These are phyloP conservation scores for Grapholita molesta DNA, from an alignment of 1,140 invertebrate species.

Conservation along the genomic window DNA sequence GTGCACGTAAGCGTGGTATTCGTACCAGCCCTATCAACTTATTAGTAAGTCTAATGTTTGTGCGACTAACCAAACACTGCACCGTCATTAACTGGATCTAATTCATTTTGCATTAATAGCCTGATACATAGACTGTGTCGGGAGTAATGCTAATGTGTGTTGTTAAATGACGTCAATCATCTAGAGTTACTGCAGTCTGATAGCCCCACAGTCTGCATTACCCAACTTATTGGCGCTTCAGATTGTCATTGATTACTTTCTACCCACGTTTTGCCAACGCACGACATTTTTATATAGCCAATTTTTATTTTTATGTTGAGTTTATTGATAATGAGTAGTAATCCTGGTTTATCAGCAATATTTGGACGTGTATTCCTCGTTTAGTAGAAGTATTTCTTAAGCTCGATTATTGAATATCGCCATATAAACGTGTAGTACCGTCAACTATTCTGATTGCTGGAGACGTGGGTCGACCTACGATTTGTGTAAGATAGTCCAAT, in stretches of 20 bases:
- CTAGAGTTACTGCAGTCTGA: constrained; percentile 52
- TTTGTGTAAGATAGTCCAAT: too few species aligned
- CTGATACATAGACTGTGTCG: neutral
- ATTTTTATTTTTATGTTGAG: neutral
- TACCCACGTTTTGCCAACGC: constrained; percentile 26
- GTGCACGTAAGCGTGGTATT: neutral
- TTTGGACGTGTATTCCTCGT: too few species aligned
- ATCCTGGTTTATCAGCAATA: too few species aligned
- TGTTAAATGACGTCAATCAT: constrained; percentile 41
- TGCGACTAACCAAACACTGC: constrained; percentile 3
- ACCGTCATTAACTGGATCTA: constrained; percentile 9
- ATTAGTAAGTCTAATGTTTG: constrained; percentile 17
- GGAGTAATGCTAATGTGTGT: constrained; percentile 35
- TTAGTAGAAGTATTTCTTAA: too few species aligned
- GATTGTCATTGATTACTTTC: constrained; percentile 46
- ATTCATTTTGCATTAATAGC: constrained; percentile 11
- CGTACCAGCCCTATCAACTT: neutral
- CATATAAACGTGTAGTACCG: too few species aligned
- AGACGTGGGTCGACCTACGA: too few species aligned
- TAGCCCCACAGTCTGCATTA: constrained; percentile 40
- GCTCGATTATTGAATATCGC: too few species aligned
- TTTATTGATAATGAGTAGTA: too few species aligned
- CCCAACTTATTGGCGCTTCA: constrained; percentile 37
- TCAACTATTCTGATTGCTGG: too few species aligned
- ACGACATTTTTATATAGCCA: constrained; percentile 1